Percentiles rank a stretch among this genome's conserved stretches.
Conservation (phyloP, 1,140 invertebrate species). For the Ditylenchus dipsaci region DNA sequence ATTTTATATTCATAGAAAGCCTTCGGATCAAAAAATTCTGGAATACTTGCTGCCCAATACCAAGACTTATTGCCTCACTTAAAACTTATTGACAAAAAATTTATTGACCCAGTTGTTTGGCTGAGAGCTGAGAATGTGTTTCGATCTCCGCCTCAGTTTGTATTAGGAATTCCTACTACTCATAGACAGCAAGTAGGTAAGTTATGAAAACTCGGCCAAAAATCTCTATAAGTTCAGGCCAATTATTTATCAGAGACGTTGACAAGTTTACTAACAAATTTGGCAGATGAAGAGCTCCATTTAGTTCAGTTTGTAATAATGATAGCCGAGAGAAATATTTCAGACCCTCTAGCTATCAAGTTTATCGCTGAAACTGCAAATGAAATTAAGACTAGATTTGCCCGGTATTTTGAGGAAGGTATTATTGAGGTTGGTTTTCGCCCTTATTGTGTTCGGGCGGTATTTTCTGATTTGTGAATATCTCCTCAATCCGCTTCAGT, state of each 20-base stretch:
- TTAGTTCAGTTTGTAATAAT: slow-evolving; percentile 21
- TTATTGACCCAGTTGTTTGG: slow-evolving; percentile 12
- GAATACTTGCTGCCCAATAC: neutral
- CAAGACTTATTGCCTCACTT: slow-evolving; percentile 19
- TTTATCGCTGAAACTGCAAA: neutral
- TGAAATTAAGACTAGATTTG: neutral
- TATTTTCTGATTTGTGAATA: too few relatives aligned
- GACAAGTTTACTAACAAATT: slow-evolving; percentile 10
- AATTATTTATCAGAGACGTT: slow-evolving; percentile 20
- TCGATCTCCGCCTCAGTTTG: slow-evolving; percentile 14
- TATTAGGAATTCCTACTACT: slow-evolving; percentile 18
- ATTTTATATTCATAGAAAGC: neutral
- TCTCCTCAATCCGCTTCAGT: too few relatives aligned
- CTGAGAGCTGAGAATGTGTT: slow-evolving; percentile 6
- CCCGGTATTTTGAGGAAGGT: neutral
- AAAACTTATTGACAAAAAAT: neutral
- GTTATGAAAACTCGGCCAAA: too few relatives aligned
- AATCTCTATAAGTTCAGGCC: slow-evolving; percentile 6
- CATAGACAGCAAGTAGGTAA: slow-evolving; percentile 8
- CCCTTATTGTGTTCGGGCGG: too few relatives aligned
- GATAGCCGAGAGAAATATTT: slow-evolving; percentile 2
- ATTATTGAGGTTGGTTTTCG: neutral
- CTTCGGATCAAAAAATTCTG: neutral
- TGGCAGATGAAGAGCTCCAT: slow-evolving; percentile 15
- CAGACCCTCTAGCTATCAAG: neutral